Base-by-base conservation (phyloP, 2,113 vertebrate species). In the Pterocles gutturalis region DNA sequence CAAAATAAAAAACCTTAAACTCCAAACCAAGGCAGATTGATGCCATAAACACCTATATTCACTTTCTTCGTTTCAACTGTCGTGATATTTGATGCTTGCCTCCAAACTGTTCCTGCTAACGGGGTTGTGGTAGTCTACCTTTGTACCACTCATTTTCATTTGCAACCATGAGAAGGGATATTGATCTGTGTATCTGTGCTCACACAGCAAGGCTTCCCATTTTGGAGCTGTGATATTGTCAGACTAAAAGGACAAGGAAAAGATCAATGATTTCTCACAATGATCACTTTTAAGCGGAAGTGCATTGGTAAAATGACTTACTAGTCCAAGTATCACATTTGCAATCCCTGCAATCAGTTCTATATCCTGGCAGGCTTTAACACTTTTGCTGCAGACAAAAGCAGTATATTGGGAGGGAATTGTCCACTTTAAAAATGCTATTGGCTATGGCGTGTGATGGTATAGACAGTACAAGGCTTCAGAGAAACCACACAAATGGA, bases 251-350 rank as follows among this genome's bases (percentile, higher is more conserved):
- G 86, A 96, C 90, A 94, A 85, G 94, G 49, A 81, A 78, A 90
- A 95, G 87, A 94, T 94, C 92, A 95, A 94, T 96, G 81, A 95
- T 90, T 94, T 96, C 92, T 93, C 92, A 95, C 92, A 94, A 93
- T 85, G 90, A 95, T 90, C 83, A 53, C 89, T 93, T 89, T 93
- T 69, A 86, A 91, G 60, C 86, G 69, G 80, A 89, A 91, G 57
- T 87, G 49, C 49, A 83, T 53, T 73, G 77, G 82, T 71, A 93
- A 96, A 90, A 95, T 55, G 51, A 95, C 89, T 96, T 85, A 49
- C 71, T 86, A 88, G 67, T 71, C 89, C 72, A 83, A 89, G 46
- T 85, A 94, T 93, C 10, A 0, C 64, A 53, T 91, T 84, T 84
- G 61, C 38, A 53, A 54, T 57, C 34, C 82, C 79, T 67, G 8